Evolutionary conservation across 2,888 invertebrate species (phyloP), one percentile per base, ranked within the genome.

Genomic region (Athalia circularis): DNA sequence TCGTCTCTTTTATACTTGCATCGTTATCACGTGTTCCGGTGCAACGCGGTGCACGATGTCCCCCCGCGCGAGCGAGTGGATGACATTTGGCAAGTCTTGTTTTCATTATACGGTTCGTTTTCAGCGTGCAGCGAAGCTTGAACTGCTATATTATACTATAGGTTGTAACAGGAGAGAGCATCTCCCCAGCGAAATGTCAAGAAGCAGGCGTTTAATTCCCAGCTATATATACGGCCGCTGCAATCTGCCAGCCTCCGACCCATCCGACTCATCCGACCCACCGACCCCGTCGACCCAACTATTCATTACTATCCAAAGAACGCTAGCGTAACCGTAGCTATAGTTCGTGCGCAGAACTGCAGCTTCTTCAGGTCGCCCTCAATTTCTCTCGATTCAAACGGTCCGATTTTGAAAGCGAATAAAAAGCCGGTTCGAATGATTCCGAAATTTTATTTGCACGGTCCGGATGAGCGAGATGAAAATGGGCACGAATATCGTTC

Each of bases 121-220:
- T 57, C 47, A 72, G 8, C 57, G 59, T 72, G 59, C 59, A 59
- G 13, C 72, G 43, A 4, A 59, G 59, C 72, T 62, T 6, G 50
- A 75, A 52, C 62, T 29, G 29, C 29, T 29, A 29, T 29, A 29
- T 29, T 29, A 29, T 29, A 29, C 29, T 29, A 29, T 29, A 29
- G 29, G 29, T 29, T 29, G 29, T 29, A 29, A 29, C 54, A 50
- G 67, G 77, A 54, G 80, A 82, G 82, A 81, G 82, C 83, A 84
- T 85, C 84, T 83, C 85, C 62, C 67, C 83, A 86, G 84, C 87
- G 81, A 88, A 88, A 88, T 88, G 88, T 88, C 88, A 88, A 88
- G 88, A 86, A 86, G 85, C 83, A 85, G 84, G 85, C 85, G 84
- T 85, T 87, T 86, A 86, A 87, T 87, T 86, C 86, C 86, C 59